Percentiles rank a stretch among this genome's conserved stretches.
These are phyloP conservation scores for Girardinichthys multiradiatus DNA, from an alignment of 2,113 vertebrate species.

Conservation along the genomic window DNA sequence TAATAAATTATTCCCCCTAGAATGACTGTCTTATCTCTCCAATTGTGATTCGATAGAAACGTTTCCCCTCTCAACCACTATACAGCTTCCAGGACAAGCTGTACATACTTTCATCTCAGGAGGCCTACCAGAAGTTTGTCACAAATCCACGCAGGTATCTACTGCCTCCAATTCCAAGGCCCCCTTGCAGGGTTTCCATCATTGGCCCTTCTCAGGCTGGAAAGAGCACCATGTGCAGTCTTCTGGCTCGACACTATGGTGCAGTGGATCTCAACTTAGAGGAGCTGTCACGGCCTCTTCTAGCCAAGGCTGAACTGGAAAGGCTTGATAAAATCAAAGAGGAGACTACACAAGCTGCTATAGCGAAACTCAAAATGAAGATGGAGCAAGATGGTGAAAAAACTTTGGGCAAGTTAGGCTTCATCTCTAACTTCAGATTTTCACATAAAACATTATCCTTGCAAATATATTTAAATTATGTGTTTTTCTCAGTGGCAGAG, in stretches of 20 bases:
- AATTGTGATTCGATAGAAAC: not conserved
- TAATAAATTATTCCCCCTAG: not conserved
- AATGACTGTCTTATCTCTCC: not conserved
- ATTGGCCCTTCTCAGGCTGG: slow-evolving; percentile 86
- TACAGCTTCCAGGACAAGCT: slow-evolving; percentile 93
- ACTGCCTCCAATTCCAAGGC: slow-evolving; percentile 89
- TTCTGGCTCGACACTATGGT: slow-evolving; percentile 84
- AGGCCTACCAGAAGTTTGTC: slow-evolving; percentile 83
- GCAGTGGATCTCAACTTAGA: slow-evolving; percentile 85
- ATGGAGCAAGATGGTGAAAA: slow-evolving; percentile 29
- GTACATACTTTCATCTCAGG: slow-evolving; percentile 87
- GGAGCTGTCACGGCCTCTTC: slow-evolving; percentile 64
- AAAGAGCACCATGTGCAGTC: slow-evolving; percentile 84
- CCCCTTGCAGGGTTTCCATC: slow-evolving; percentile 88
- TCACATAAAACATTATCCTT: not conserved
- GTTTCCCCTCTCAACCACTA: not conserved
- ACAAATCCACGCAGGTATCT: slow-evolving; percentile 88
- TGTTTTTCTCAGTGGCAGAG: slow-evolving; percentile 74
- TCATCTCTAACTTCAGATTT: slow-evolving; percentile 2
- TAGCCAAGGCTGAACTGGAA: slow-evolving; percentile 69
- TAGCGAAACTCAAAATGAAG: slow-evolving; percentile 75
- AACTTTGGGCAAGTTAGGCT: slow-evolving; percentile 47
- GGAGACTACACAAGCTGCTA: slow-evolving; percentile 76
- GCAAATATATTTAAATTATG: not conserved
- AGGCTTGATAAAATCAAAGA: slow-evolving; percentile 64